Percentiles rank a stretch among this genome's conserved stretches.
phyloP scores from a whole-genome alignment of 2,113 vertebrate species.

The Rhodinocichla rosea region DNA sequence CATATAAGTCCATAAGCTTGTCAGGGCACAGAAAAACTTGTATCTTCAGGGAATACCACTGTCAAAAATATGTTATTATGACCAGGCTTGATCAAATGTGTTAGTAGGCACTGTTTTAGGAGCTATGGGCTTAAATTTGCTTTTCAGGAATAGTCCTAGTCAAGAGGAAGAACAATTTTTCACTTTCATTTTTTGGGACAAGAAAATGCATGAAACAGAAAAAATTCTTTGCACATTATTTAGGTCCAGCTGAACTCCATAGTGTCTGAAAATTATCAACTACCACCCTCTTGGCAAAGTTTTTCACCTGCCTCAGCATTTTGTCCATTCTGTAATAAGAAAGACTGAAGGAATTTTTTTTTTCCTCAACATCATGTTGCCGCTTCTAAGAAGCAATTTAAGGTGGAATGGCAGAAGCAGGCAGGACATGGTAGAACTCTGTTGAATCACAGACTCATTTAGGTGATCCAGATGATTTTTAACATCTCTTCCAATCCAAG shows the following conservation, averaged over 20 bases:
- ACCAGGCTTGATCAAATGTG: background rate
- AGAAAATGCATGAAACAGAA: constrained; percentile 39
- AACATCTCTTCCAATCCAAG: background rate
- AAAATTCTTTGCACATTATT: constrained; percentile 54
- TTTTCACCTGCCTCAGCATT: background rate
- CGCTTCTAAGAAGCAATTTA: background rate
- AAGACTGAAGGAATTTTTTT: background rate
- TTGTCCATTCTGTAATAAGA: background rate
- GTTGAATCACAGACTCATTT: background rate
- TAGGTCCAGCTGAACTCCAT: constrained; percentile 12
- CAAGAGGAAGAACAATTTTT: constrained; percentile 46
- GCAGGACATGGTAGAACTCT: background rate
- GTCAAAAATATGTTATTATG: background rate
- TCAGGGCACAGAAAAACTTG: background rate
- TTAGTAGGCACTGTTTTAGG: background rate
- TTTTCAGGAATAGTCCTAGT: constrained; percentile 55
- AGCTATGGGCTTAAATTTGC: background rate
- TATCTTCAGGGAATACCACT: background rate
- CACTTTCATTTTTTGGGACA: background rate
- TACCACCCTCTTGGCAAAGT: background rate
- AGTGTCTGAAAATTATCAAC: background rate
- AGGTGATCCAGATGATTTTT: background rate
- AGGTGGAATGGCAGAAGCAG: background rate
- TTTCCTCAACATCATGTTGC: background rate
- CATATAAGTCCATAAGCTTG: background rate